Conservation (phyloP, 2,888 invertebrate species). For the Mayetiola destructor region DNA sequence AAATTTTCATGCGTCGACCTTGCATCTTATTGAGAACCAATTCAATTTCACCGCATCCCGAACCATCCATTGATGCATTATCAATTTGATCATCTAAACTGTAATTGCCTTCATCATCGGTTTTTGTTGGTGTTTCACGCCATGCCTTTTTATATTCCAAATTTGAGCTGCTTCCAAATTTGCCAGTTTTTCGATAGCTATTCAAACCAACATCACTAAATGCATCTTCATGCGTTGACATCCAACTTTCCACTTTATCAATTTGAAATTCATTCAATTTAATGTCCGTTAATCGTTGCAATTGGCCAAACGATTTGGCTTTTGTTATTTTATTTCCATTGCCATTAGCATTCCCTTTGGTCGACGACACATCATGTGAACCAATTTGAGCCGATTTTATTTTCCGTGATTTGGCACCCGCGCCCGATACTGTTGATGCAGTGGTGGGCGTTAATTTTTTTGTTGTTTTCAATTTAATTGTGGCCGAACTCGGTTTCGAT, state of each 20-base stretch:
- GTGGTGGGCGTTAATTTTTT: neutral
- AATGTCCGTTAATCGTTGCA: slow-evolving; percentile 26
- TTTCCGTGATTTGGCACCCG: neutral
- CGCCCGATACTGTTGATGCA: neutral
- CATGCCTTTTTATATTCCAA: slow-evolving; percentile 9
- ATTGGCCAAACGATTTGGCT: slow-evolving; percentile 21
- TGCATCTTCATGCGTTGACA: slow-evolving; percentile 28
- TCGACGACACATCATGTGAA: neutral
- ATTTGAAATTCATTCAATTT: slow-evolving; percentile 33
- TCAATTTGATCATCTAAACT: slow-evolving; percentile 22
- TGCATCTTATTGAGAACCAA: slow-evolving; percentile 35
- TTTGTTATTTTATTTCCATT: slow-evolving; percentile 22
- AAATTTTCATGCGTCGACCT: slow-evolving; percentile 18
- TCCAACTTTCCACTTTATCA: slow-evolving; percentile 36
- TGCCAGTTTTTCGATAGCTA: slow-evolving; percentile 4
- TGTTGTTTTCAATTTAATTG: slow-evolving; percentile 9
- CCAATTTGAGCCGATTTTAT: neutral
- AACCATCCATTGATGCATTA: slow-evolving; percentile 28
- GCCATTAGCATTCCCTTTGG: slow-evolving; percentile 16
- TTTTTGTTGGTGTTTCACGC: slow-evolving; percentile 15
- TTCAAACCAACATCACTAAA: neutral
- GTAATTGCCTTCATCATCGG: slow-evolving; percentile 15
- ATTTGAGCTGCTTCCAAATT: slow-evolving; percentile 1
- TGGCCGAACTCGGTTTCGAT: slow-evolving; percentile 9
- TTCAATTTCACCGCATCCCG: slow-evolving; percentile 35